Evolutionary conservation across 2,797 vertebrate species (phyloP), one percentile per base, ranked within the genome.

Genomic region (Rhynchotus rufescens): DNA sequence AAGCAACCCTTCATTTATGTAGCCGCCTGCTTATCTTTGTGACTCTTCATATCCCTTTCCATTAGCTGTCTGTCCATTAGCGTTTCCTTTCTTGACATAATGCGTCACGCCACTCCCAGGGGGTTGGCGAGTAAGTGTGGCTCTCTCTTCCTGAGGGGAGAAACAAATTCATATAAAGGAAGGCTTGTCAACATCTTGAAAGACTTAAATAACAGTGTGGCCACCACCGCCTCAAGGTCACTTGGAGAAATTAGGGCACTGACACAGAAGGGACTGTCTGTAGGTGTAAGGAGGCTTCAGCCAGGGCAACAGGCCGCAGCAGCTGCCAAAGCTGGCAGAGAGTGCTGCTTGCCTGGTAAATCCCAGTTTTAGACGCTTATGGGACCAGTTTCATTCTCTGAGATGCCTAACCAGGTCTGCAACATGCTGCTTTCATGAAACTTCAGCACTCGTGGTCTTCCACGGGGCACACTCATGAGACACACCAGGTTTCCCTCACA

Each of bases 401-500:
- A 40, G 40, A 40, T 40, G 3, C 56, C 7, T 15, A 47, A 19
- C 23, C 65, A 65, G 13, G 61, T 20, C 62, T 86, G 4, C 74
- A 16, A 16, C 0, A 1, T 12, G 49, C 62, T 42, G 74, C 49
- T 73, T 62, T 30, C 1, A 2, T 15, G 5, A 17, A 23, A 1
- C 19, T 5, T 44, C 52, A 56, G 60, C 45, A 2, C 21, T 4
- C 34, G 5, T 32, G 82, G 66, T 2, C 49, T 9, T 34, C 10
- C 40, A 25, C 5, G 32, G 57, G 56, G 23, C n/a, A 9, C 3
- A 15, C 2, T 36, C 8, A 1, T 0, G 12, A 51, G 23, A 51
- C 49, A 51, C 49, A 51, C 49, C 11, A 8, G 32, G 26, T 3
- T 21, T 44, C 80, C 4, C 22, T 4, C 19, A 16, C 59, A 60